A percentile compares a stretch with the other conserved stretches of the same genome.
Conservation (phyloP, 2,113 vertebrate genomes). For the Gambusia holbrooki region DNA sequence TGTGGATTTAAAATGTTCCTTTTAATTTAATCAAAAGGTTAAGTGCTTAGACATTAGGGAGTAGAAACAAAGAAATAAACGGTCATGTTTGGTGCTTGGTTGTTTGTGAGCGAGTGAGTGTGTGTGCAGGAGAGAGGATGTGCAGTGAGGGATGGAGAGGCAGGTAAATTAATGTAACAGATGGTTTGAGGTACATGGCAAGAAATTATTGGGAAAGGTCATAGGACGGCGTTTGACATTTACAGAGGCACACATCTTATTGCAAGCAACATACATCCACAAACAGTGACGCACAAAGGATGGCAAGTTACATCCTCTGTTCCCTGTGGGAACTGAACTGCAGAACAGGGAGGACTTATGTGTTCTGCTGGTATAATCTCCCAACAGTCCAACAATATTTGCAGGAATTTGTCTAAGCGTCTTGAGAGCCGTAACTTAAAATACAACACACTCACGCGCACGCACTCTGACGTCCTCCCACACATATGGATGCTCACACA, state of each 20-base stretch:
- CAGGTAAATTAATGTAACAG: slow-evolving; percentile 60
- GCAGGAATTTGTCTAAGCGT: slow-evolving; percentile 27
- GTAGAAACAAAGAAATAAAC: slow-evolving; percentile 1
- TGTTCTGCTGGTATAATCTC: slow-evolving; percentile 17
- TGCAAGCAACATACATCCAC: slow-evolving; percentile 15
- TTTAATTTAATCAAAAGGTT: background rate
- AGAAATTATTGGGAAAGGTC: slow-evolving; percentile 64
- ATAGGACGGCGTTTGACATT: slow-evolving; percentile 63
- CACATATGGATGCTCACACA: slow-evolving; percentile 16
- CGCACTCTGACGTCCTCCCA: background rate
- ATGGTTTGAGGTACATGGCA: slow-evolving; percentile 44
- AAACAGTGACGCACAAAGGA: background rate
- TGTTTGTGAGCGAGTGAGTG: background rate
- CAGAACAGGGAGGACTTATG: background rate
- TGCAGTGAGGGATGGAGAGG: slow-evolving; percentile 11
- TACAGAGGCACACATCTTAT: slow-evolving; percentile 45
- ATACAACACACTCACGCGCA: slow-evolving; percentile 15
- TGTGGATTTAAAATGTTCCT: background rate
- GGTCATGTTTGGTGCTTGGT: background rate
- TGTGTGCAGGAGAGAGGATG: slow-evolving; percentile 1
- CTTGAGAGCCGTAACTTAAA: slow-evolving; percentile 26
- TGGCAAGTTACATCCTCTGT: background rate
- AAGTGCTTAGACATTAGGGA: background rate
- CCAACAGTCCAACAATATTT: slow-evolving; percentile 34
- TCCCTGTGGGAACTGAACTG: slow-evolving; percentile 8